These are phyloP conservation scores for Oreocharis arfaki DNA, from an alignment of 2,113 vertebrate species.

Conservation along the genomic window DNA sequence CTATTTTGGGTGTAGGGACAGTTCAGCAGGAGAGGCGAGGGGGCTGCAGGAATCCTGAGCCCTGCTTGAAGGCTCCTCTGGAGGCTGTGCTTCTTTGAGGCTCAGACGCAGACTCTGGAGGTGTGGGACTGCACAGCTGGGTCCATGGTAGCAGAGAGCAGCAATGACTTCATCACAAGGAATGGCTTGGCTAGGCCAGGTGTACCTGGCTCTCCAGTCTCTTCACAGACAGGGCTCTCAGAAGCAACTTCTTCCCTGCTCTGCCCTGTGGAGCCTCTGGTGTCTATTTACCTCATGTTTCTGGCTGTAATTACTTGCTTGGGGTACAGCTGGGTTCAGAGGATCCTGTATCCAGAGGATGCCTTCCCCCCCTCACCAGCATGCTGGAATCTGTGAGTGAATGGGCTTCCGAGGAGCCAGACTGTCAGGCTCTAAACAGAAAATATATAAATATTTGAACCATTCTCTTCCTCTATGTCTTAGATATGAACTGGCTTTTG, in stretches of 20 bases:
- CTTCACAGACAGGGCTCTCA: not conserved
- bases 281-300: not conserved
- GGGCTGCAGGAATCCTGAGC: not conserved
- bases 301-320: not conserved
- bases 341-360: not conserved
- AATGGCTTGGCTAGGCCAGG: not conserved
- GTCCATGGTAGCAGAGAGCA: not conserved
- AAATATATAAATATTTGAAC: not conserved
- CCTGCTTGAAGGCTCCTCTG: not conserved
- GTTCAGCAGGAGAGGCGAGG: not conserved
- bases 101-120: not conserved
- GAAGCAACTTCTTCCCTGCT: not conserved
- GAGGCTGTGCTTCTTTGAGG: not conserved
- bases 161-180: not conserved
- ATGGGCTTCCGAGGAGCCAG: not conserved
- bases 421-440: not conserved
- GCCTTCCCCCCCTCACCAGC: not conserved
- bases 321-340: not conserved
- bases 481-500: not conserved
- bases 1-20: fast-evolving
- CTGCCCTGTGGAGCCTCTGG: not conserved
- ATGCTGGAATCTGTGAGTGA: not conserved
- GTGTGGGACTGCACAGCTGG: not conserved
- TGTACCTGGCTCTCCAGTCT: not conserved
- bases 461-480: not conserved